Base-by-base conservation (phyloP, 1,140 invertebrate species). In the Thaumetopoea pityocampa region DNA sequence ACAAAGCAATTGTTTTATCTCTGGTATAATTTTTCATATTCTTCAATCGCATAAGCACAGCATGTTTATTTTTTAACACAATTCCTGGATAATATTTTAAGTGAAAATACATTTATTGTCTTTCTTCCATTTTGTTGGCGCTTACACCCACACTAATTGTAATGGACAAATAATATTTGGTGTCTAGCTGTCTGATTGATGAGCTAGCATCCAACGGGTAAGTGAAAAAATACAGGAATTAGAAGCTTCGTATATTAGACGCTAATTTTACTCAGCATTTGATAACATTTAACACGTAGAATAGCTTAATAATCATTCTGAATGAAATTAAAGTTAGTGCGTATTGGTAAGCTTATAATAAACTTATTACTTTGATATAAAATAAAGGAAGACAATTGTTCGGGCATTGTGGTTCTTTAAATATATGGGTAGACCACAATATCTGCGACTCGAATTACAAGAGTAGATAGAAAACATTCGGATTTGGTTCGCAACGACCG, bases 181-280 rank as follows among this genome's bases (percentile, higher is more conserved):
- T 61, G 55, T 59, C 51, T 89, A 94, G 92, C 91, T 93, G 91
- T 92, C 90, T 94, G 88, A 91, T 93, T 88, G 92, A 93, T 88
- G 92, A 94, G 89, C 87, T 93, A 87, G 89, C 91, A 84, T 89
- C 90, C 64, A 90, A 88, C 85, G 92, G 92, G 92, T 94, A 92
- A 94, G 92, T 93, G 55, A 65, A 50, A 33, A 58, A 43, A 47
- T 38, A 54, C 51, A 48, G 59, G 57, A 22, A 35, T 63, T 82
- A 79, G 69, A 65, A 34, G 69, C 71, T 78, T 82, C 40, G 32
- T 65, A 44, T 35, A 9, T 37, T 61, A 58, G 46, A 36, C 29
- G 30, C 44, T 47, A 43, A 26, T 36, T 24, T 24, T 47, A 37
- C 36, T 48, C 17, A 14, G 6, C 17, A 19, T 16, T 20, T 41